Conservation (phyloP, 1,140 invertebrate species). For the Caenorhabditis briggsae region DNA sequence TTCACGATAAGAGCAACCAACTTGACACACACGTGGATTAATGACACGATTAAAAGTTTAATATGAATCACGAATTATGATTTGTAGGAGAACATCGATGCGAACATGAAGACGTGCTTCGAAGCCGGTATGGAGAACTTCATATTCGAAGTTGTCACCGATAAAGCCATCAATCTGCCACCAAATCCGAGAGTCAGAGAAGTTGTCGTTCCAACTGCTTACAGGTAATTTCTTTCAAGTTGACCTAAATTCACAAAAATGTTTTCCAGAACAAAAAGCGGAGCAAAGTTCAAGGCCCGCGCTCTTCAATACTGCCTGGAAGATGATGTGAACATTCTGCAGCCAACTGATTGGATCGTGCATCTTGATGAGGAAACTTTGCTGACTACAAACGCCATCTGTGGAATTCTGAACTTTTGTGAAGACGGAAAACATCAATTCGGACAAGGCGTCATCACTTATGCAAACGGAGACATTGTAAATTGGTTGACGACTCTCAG, state of each 20-base stretch:
- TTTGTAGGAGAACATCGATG: constrained; percentile 85
- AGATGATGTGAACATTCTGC: constrained; percentile 82
- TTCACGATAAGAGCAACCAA: not conserved
- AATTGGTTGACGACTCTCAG: constrained; percentile 97
- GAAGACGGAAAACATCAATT: constrained; percentile 93
- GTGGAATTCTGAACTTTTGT: constrained; percentile 94
- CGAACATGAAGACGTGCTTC: constrained; percentile 90
- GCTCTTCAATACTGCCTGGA: constrained; percentile 96
- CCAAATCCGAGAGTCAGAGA: constrained; percentile 81
- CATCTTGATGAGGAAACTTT: constrained; percentile 97
- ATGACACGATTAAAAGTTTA: constrained; percentile 41
- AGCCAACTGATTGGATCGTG: constrained; percentile 91
- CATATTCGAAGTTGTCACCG: constrained; percentile 95
- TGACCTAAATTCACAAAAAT: no score
- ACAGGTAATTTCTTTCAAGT: constrained; percentile 58
- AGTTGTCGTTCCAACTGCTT: constrained; percentile 73
- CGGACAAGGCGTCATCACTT: constrained; percentile 97
- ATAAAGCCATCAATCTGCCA: constrained; percentile 86
- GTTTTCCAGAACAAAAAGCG: constrained; percentile 84
- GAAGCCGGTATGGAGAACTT: constrained; percentile 94
- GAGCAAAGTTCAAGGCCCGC: constrained; percentile 93
- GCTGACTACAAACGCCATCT: constrained; percentile 88
- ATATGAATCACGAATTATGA: not conserved
- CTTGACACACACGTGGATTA: not conserved
- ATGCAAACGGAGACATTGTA: constrained; percentile 89